A percentile compares a stretch with the other conserved stretches of the same genome.
These are phyloP conservation scores for Dicyrtoma fusca DNA, from an alignment of 2,888 invertebrate genomes.

Conservation along the genomic window DNA sequence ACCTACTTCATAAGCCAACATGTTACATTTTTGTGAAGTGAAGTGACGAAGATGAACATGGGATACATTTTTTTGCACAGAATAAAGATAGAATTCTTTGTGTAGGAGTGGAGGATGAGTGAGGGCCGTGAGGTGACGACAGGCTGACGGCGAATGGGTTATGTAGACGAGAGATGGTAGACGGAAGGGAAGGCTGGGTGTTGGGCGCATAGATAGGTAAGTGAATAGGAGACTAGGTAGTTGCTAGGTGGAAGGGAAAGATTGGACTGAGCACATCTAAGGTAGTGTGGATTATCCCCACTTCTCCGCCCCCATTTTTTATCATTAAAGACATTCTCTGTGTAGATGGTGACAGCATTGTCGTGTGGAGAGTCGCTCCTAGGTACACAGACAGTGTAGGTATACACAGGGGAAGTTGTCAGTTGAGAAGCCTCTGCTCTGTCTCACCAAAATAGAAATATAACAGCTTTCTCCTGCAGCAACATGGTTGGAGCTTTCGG, in stretches of 20 bases:
- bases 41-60: constrained; percentile 1
- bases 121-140: no score
- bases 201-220: background rate
- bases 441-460: constrained; percentile 1
- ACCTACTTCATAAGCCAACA: background rate
- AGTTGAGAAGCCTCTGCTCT: background rate
- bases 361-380: background rate
- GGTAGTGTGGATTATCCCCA: constrained; percentile 25
- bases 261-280: constrained; percentile 13
- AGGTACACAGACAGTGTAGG: background rate
- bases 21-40: constrained; percentile 10
- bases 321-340: background rate
- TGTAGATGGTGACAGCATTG: background rate
- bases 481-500: background rate
- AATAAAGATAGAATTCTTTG: no score
- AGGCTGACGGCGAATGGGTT: no score
- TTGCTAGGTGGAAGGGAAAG: background rate
- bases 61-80: no score
- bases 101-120: no score
- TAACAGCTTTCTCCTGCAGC: background rate
- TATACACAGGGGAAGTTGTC: no score
- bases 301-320: constrained; percentile 6
- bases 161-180: background rate
- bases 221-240: background rate
- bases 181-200: background rate